These are phyloP conservation scores for Pempheris klunzingeri DNA, from an alignment of 2,797 vertebrate genomes.

Conservation along the genomic window DNA sequence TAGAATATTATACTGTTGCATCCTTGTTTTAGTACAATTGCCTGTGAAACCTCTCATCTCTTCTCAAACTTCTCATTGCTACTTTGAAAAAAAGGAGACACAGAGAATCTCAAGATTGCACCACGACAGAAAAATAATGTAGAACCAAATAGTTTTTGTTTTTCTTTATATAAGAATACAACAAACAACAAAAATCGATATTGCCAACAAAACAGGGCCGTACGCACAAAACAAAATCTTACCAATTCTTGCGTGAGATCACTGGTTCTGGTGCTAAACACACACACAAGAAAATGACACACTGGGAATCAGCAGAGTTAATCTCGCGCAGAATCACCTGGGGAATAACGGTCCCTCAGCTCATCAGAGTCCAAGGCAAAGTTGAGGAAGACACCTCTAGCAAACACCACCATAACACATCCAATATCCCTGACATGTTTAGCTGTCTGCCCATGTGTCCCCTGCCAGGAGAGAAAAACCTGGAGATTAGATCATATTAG, in stretches of 20 bases:
- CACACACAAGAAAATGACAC: slow-evolving; percentile 52
- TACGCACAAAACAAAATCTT: background rate
- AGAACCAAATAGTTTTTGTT: background rate
- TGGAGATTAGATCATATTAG: slow-evolving; percentile 77
- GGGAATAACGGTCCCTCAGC: slow-evolving; percentile 76
- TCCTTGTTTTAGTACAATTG: slow-evolving; percentile 50
- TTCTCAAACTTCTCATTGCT: slow-evolving; percentile 28
- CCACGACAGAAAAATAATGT: slow-evolving; percentile 27
- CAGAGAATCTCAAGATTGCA: slow-evolving; percentile 38
- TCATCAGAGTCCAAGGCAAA: slow-evolving; percentile 78
- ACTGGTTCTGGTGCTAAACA: slow-evolving; percentile 35
- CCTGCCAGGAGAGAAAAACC: slow-evolving; percentile 61
- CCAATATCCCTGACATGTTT: slow-evolving; percentile 76
- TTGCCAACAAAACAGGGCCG: slow-evolving; percentile 1
- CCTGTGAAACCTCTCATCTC: slow-evolving; percentile 42
- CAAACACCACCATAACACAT: slow-evolving; percentile 74
- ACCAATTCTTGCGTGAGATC: slow-evolving; percentile 44
- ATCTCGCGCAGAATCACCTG: slow-evolving; percentile 72
- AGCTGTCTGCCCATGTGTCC: slow-evolving; percentile 60
- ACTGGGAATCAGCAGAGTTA: slow-evolving; percentile 67
- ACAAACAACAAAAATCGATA: slow-evolving; percentile 5
- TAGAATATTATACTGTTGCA: slow-evolving; percentile 21
- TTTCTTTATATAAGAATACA: background rate
- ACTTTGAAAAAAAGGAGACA: slow-evolving; percentile 1
- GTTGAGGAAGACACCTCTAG: slow-evolving; percentile 75